Evolutionary conservation across 2,797 vertebrate genomes (phyloP), one percentile per base, ranked within the genome.

Genomic region (Catostomus latipinnis): DNA sequence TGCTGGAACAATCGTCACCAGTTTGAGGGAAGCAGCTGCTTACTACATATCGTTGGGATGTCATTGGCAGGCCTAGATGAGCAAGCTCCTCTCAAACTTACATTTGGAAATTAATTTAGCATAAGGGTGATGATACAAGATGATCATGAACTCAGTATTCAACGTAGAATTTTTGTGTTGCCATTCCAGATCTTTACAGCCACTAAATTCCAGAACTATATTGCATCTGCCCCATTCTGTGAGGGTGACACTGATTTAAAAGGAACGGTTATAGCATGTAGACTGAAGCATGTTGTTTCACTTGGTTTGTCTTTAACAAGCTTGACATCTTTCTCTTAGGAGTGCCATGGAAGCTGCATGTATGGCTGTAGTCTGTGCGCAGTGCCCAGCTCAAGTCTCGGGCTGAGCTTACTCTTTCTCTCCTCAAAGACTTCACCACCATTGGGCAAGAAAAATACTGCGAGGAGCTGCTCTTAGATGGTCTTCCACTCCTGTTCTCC

Each of bases 291-390:
- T 57, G 46, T 73, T 16, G 12, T 53, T 69, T 69, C 53, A 12
- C 4, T 1, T 13, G 12, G n/a, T 18, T 54, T 53, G 6, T 18
- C 60, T 77, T 69, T 11, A 61, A 45, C 10, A 71, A n/a, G 49
- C 1, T 56, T 62, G 22, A 22, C 22, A 5, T 67, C n/a, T 71
- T 12, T 60, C 10, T 70, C 43, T 66, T 91, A 99, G 97, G 97
- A 8, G 94, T 98, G 11, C 93, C 96, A 6, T 98, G 97, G 97
- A 96, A 94, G 90, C 92, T 96, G 16, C 96, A 98, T 0, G 90
- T 94, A 81, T 99, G 97, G 97, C 92, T 98, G 1, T 93, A 96
- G 91, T 96, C 95, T 0, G 91, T 98, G 0, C 89, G 82, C 81
- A 93, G 93, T 6, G 94, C 96, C 8, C 95, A 93, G 85, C 93